Base-by-base conservation (phyloP, 2,113 vertebrate species). In the Gobio gobio region DNA sequence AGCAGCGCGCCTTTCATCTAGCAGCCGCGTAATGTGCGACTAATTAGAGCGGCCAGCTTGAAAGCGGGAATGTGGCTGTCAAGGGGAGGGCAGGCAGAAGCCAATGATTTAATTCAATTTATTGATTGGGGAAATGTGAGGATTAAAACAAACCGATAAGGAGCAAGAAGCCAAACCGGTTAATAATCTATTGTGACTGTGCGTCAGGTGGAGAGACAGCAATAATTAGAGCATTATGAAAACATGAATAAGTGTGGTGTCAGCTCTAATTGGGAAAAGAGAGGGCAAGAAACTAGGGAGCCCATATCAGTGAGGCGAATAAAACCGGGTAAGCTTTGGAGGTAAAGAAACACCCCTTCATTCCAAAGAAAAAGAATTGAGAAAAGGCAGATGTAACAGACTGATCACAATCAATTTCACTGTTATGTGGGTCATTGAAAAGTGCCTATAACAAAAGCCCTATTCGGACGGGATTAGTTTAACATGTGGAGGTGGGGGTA, bases 101-200 rank as follows among this genome's bases (percentile, higher is more conserved):
- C 90, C 87, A 92, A 93, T 89, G 89, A 92, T 93, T 93, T 93
- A 91, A 94, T 93, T 91, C 79, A 93, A 94, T 91, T 86, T 87
- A 91, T 87, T 87, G 89, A 91, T 88, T 89, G 78, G 79, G 85
- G 86, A 89, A 66, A 88, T 73, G 66, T n/a, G 26, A 64, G 87
- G 87, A 90, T 90, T 90, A 88, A 89, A 89, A 85, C 73, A 76
- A 76, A 88, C 77, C 36, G 86, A 87, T 87, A 83, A 86, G 73
- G 73, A 79, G 81, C 74, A 87, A 56, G 73, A 56, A 63, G 83
- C 83, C 84, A 83, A 80, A 84, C 83, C 77, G 70, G 70, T 89
- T 90, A 79, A 77, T 91, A 90, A 90, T 91, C 85, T 91, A 84
- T 90, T 89, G 84, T 88, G 89, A 89, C 86, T 86, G 75, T 80